Conservation (phyloP, 2,888 invertebrate genomes). For the Nomada ferruginata region DNA sequence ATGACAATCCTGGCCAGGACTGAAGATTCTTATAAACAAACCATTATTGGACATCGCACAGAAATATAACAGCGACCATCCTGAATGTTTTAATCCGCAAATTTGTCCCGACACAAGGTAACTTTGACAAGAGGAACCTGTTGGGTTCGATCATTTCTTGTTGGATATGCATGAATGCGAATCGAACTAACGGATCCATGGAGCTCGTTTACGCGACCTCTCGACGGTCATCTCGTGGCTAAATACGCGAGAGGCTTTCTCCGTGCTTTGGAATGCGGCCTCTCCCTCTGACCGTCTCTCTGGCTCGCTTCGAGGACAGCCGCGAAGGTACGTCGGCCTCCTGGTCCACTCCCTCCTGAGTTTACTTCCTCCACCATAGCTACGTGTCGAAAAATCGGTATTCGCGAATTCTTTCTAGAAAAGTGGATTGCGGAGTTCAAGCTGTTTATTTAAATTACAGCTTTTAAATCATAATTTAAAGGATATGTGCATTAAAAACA, state of each 20-base stretch:
- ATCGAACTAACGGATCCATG: constrained; percentile 56
- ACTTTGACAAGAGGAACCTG: constrained; percentile 16
- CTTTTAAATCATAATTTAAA: not conserved
- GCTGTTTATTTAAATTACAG: not conserved
- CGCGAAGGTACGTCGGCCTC: constrained; percentile 60
- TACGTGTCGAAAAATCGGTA: constrained; percentile 33
- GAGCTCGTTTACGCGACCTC: constrained; percentile 67
- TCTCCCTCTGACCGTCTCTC: constrained; percentile 68
- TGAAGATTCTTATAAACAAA: not conserved
- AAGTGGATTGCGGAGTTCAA: not conserved
- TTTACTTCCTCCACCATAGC: constrained; percentile 2
- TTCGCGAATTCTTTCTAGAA: constrained; percentile 1
- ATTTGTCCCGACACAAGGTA: not conserved
- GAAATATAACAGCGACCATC: not conserved
- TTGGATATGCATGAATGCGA: constrained; percentile 50
- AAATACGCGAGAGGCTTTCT: constrained; percentile 78
- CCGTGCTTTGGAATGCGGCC: constrained; percentile 77
- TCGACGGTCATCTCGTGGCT: constrained; percentile 65
- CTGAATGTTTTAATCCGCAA: not conserved
- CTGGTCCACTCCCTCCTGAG: constrained; percentile 30
- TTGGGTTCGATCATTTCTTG: constrained; percentile 44
- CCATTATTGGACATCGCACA: too few species aligned
- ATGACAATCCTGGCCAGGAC: too few species aligned
- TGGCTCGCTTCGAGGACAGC: constrained; percentile 61
- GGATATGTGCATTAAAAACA: not conserved